Conservation (phyloP, 2,888 invertebrate species). For the Empis livida region DNA sequence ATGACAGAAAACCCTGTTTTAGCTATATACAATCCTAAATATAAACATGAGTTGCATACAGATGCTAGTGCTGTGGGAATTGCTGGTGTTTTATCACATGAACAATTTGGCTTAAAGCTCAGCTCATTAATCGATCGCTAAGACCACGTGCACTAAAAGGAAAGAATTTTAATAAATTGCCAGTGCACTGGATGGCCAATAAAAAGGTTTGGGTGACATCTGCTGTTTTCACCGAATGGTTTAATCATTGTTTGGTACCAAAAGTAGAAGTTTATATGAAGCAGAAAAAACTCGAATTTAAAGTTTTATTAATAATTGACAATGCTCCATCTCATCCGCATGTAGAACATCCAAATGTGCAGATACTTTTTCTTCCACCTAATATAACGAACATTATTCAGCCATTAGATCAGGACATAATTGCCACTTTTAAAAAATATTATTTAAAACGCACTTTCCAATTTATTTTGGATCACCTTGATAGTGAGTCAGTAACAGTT, state of each 20-base stretch:
- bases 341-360: slow-evolving; percentile 14
- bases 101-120: no score
- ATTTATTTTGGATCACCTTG: slow-evolving; percentile 9
- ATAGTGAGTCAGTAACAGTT: no score
- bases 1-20: no score
- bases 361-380: slow-evolving; percentile 17
- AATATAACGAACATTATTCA: slow-evolving; percentile 20
- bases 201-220: slow-evolving; percentile 16
- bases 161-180: slow-evolving; percentile 14
- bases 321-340: slow-evolving; percentile 16
- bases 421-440: slow-evolving; percentile 11
- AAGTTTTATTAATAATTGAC: slow-evolving; percentile 16
- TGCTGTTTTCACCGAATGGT: slow-evolving; percentile 11
- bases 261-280: slow-evolving; percentile 10
- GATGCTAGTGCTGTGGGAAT: no score
- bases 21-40: no score
- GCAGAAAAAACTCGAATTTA: slow-evolving; percentile 13
- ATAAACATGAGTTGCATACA: no score
- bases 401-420: slow-evolving; percentile 17
- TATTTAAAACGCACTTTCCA: slow-evolving; percentile 10
- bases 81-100: no score
- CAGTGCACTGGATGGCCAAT: slow-evolving; percentile 19
- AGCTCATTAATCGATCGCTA: slow-evolving; percentile 16
- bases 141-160: slow-evolving; percentile 16
- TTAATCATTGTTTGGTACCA: slow-evolving; percentile 8